phyloP scores from a whole-genome alignment of 2,888 invertebrate genomes.

The Exephanes ischioxanthus region DNA sequence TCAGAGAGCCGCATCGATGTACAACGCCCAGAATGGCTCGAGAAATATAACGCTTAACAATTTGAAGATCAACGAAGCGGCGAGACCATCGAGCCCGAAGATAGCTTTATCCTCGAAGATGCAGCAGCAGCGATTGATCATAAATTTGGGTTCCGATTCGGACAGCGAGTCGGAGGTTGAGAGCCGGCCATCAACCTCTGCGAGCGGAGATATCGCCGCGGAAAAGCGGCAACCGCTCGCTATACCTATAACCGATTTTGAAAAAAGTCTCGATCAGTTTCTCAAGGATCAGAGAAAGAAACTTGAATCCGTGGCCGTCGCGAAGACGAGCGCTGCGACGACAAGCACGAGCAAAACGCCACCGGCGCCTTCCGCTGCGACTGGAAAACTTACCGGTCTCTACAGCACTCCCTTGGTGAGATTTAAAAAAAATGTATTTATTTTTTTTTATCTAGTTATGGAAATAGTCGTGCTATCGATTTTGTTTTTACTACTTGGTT shows the following conservation, averaged over 20 bases:
- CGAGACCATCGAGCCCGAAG: constrained; percentile 71
- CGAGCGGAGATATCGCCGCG: background rate
- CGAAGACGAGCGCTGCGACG: constrained; percentile 52
- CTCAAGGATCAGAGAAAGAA: constrained; percentile 80
- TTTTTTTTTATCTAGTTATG: background rate
- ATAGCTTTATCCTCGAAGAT: constrained; percentile 67
- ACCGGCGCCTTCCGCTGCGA: constrained; percentile 25
- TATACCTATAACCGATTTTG: constrained; percentile 80
- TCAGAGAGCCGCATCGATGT: constrained; percentile 71
- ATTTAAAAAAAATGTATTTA: background rate
- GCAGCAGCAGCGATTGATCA: constrained; percentile 78
- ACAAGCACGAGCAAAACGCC: constrained; percentile 47
- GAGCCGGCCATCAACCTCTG: constrained; percentile 1
- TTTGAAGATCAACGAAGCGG: constrained; percentile 71
- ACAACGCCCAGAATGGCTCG: constrained; percentile 34
- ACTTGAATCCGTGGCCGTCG: constrained; percentile 76
- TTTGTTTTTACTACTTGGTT: background rate
- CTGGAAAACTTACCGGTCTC: constrained; percentile 51
- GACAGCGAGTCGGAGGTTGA: constrained; percentile 80
- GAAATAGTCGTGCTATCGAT: background rate
- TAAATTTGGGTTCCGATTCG: constrained; percentile 80
- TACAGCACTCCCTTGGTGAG: constrained; percentile 72
- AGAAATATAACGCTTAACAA: constrained; percentile 71
- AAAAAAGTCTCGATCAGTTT: constrained; percentile 82
- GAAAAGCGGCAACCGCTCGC: constrained; percentile 62